Conservation (phyloP, 1,140 invertebrate species). For the Cecropterus lyciades region DNA sequence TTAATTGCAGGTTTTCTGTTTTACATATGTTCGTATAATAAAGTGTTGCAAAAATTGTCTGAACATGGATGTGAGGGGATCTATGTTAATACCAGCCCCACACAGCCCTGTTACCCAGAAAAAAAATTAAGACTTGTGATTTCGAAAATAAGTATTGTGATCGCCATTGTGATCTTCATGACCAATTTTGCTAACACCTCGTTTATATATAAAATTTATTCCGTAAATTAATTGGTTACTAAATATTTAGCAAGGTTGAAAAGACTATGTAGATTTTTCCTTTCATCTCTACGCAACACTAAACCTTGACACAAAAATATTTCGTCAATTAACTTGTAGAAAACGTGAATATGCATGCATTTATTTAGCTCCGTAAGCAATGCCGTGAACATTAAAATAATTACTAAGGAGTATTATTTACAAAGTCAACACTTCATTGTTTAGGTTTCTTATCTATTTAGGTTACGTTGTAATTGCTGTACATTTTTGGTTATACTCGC, state of each 20-base stretch:
- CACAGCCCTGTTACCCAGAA: too few species aligned
- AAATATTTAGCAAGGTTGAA: constrained; percentile 66
- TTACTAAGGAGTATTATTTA: constrained; percentile 1
- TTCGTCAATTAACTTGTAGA: constrained; percentile 59
- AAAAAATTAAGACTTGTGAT: too few species aligned
- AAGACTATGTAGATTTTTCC: constrained; percentile 63
- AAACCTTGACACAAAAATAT: constrained; percentile 67
- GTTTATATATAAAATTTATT: constrained; percentile 37
- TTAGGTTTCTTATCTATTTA: constrained; percentile 5
- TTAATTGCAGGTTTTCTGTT: too few species aligned
- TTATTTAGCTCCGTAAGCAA: constrained; percentile 7
- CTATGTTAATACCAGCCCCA: too few species aligned
- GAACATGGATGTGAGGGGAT: too few species aligned
- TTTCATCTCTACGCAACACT: constrained; percentile 69
- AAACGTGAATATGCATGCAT: constrained; percentile 29
- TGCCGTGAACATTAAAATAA: constrained; percentile 3
- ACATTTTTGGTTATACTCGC: not conserved
- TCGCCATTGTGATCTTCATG: too few species aligned
- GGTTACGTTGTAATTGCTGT: constrained; percentile 1
- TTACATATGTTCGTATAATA: too few species aligned
- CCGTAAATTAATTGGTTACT: constrained; percentile 56
- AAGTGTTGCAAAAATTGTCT: too few species aligned
- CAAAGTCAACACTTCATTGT: constrained; percentile 1
- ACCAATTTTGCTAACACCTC: too few species aligned
- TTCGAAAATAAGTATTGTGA: too few species aligned